A percentile compares a stretch with the other conserved stretches of the same genome.
phyloP scores from a whole-genome alignment of 1,140 invertebrate genomes.

The Drosophila malerkotliana region DNA sequence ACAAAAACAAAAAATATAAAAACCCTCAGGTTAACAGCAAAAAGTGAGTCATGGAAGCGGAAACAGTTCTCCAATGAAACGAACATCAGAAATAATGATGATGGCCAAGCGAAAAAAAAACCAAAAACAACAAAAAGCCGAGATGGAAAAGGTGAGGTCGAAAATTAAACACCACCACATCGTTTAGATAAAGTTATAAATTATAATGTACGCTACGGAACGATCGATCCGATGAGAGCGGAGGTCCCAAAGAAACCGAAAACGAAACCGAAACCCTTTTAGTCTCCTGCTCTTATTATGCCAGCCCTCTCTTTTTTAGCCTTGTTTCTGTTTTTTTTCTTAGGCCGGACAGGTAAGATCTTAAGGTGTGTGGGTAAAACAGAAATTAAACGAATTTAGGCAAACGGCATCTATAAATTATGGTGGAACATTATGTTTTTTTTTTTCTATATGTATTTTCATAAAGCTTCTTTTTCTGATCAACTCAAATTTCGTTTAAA shows the following conservation, averaged over 20 bases:
- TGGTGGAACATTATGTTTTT: conserved; percentile 39
- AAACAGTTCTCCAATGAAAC: conserved; percentile 72
- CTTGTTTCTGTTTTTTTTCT: neutral
- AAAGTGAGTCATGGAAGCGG: conserved; percentile 74
- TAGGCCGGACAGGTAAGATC: conserved; percentile 17
- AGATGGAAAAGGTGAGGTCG: conserved; percentile 81
- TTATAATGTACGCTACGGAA: conserved; percentile 76
- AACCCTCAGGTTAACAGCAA: conserved; percentile 29
- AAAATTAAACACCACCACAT: conserved; percentile 83
- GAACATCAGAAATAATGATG: conserved; percentile 42
- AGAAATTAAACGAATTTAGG: conserved; percentile 82
- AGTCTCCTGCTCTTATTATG: conserved; percentile 4
- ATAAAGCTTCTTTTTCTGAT: conserved; percentile 27
- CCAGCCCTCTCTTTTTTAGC: neutral
- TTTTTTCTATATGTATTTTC: conserved; percentile 15
- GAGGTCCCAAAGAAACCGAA: conserved; percentile 39
- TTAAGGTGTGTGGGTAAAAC: conserved; percentile 39
- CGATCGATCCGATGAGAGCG: conserved; percentile 65
- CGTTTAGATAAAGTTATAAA: conserved; percentile 83
- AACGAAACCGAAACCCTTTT: conserved; percentile 58
- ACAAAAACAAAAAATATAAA: conserved; percentile 9
- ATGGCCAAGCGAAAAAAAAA: conserved; percentile 31
- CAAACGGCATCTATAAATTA: conserved; percentile 83
- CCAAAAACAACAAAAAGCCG: conserved; percentile 39
- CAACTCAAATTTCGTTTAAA: conserved; percentile 81